Evolutionary conservation across 2,113 vertebrate species (phyloP), one percentile per base, ranked within the genome.

Genomic region (Haemorhous mexicanus): DNA sequence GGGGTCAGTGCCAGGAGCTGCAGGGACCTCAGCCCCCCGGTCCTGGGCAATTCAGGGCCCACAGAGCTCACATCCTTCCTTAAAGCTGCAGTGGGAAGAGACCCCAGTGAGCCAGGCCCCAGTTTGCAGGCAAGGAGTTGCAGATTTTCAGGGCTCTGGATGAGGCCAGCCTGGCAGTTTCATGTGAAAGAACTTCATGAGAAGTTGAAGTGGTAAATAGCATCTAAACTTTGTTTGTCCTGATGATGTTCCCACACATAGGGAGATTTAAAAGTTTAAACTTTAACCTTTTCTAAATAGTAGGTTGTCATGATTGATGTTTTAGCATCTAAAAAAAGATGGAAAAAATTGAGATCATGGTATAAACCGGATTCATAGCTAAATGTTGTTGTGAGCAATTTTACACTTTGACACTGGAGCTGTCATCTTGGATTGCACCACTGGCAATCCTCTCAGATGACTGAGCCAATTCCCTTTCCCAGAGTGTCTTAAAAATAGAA

Each of bases 281-380:
- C 28, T 37, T 75, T 6, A 28, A n/a, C 11, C 23, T 77, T 73
- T 64, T 69, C 46, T 52, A 49, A 62, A 47, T 24, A 73, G 33
- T 20, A 59, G 50, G 23, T 44, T 73, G n/a, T 81, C 72, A 11
- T 49, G 32, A 46, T 23, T 64, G 47, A 61, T 53, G 30, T 18
- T 69, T n/a, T 35, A 33, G 16, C 7, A 5, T 62, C 56, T 81
- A 28, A 73, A 56, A 93, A 91, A 44, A 39, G 16, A 56, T 9
- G 23, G 39, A 3, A 43, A 56, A 64, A 21, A 0, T 4, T n/a
- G 47, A 77, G 46, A 35, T 27, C 0, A 0, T 46, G 27, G 3
- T 59, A 30, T 30, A 49, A 67, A 73, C 1, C 14, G 53, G 32
- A 35, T 53, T 61, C 70, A 61, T 41, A 76, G 22, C 41, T 64